Conservation (phyloP, 2,113 vertebrate species). For the Aramus guarauna region DNA sequence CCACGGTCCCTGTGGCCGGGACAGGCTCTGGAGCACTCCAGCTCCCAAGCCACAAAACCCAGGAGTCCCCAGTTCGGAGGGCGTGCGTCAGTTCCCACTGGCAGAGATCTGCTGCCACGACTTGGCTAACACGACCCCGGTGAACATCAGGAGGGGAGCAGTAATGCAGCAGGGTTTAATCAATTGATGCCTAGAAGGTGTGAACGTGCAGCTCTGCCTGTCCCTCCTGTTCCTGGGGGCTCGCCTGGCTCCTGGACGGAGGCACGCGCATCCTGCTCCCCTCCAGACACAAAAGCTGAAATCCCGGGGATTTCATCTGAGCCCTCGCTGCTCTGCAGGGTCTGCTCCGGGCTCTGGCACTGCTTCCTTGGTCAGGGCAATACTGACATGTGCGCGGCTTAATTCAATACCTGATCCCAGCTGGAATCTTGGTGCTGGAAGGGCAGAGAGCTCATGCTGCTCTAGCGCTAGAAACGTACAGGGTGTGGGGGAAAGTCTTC, state of each 20-base stretch:
- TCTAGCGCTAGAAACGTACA: not conserved
- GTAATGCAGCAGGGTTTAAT: not conserved
- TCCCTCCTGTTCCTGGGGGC: not conserved
- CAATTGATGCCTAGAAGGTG: not conserved
- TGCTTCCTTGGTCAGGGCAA: not conserved
- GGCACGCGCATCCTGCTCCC: not conserved
- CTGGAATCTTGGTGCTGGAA: not conserved
- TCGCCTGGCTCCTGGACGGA: not conserved
- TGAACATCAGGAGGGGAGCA: not conserved
- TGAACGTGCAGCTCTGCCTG: not conserved
- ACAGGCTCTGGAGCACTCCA: not conserved
- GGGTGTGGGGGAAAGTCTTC: not conserved
- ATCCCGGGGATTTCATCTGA: not conserved
- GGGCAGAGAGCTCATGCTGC: not conserved
- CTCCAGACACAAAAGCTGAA: not conserved
- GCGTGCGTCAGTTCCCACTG: rapidly evolving
- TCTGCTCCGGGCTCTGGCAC: not conserved
- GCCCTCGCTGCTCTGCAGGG: rapidly evolving
- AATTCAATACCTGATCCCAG: not conserved
- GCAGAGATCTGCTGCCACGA: not conserved
- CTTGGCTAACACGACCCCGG: not conserved
- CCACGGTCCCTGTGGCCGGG: not conserved
- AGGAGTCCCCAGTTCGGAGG: not conserved
- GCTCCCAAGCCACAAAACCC: not conserved
- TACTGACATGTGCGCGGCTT: not conserved